phyloP scores from a whole-genome alignment of 2,888 invertebrate species.

The Serrognathus titanus region DNA sequence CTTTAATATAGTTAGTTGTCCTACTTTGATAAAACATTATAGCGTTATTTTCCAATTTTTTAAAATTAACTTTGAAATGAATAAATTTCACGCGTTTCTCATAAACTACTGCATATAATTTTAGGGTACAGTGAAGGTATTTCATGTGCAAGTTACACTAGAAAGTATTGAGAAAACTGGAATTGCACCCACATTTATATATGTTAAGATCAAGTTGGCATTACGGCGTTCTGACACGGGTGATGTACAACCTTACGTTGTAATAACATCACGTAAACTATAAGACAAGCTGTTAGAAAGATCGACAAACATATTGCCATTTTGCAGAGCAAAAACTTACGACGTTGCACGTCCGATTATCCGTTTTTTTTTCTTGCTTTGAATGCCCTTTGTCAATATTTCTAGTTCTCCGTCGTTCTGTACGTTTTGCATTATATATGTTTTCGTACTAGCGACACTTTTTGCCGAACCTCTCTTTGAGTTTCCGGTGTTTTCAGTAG shows the following conservation, averaged over 20 bases:
- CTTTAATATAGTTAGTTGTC: too few relatives aligned
- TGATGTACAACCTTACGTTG: constrained; percentile 31
- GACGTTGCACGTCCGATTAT: constrained; percentile 1
- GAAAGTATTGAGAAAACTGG: too few relatives aligned
- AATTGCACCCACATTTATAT: constrained; percentile 10
- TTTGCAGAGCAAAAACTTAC: constrained; percentile 22
- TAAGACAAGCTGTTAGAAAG: constrained; percentile 31
- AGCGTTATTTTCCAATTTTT: too few relatives aligned
- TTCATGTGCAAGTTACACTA: too few relatives aligned
- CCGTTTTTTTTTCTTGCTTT: neutral
- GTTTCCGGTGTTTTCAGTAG: constrained; percentile 34
- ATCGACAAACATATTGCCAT: constrained; percentile 30
- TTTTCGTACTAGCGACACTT: constrained; percentile 25
- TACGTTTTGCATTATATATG: constrained; percentile 31
- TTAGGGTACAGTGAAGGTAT: too few relatives aligned
- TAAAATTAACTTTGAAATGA: too few relatives aligned
- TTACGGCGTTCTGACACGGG: constrained; percentile 27
- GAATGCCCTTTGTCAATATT: constrained; percentile 11
- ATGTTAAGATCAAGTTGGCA: constrained; percentile 24
- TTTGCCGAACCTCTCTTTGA: constrained; percentile 30
- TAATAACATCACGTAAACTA: constrained; percentile 36
- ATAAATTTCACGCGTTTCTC: too few relatives aligned
- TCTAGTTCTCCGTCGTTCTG: constrained; percentile 17
- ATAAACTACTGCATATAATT: too few relatives aligned
- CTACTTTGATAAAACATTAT: too few relatives aligned